Evolutionary conservation across 2,113 vertebrate species (phyloP).

Genomic region (Carollia perspicillata): DNA sequence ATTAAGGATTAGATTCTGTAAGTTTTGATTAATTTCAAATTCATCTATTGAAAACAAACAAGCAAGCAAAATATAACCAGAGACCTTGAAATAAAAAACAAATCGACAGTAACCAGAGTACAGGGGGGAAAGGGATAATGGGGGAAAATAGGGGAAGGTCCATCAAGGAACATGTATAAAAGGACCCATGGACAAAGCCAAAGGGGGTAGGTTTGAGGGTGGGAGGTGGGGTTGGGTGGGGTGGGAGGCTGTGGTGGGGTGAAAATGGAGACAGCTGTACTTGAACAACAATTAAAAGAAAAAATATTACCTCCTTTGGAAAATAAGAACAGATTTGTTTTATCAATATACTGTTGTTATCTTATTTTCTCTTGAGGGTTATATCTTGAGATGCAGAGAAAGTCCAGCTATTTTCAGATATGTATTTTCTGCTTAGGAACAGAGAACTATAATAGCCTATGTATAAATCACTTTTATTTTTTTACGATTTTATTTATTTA

Average conservation of each 20-base stretch:
- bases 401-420: neutral
- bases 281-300: no score
- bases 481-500: neutral
- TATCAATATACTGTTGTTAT: neutral
- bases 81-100: no score
- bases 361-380: neutral
- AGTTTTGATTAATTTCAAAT: conserved; percentile 31
- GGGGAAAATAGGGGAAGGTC: no score
- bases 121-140: no score
- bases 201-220: no score
- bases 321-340: conserved; percentile 9
- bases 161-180: no score
- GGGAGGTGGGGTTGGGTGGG: no score
- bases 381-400: neutral
- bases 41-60: neutral
- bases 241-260: no score
- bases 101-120: no score
- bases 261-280: no score
- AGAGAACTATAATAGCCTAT: neutral
- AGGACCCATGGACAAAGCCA: no score
- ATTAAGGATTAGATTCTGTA: neutral
- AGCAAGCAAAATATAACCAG: no score
- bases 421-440: neutral
- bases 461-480: neutral
- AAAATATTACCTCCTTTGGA: conserved; percentile 3